Base-by-base conservation (phyloP, 2,113 vertebrate genomes). In the Lipophrys pholis region DNA sequence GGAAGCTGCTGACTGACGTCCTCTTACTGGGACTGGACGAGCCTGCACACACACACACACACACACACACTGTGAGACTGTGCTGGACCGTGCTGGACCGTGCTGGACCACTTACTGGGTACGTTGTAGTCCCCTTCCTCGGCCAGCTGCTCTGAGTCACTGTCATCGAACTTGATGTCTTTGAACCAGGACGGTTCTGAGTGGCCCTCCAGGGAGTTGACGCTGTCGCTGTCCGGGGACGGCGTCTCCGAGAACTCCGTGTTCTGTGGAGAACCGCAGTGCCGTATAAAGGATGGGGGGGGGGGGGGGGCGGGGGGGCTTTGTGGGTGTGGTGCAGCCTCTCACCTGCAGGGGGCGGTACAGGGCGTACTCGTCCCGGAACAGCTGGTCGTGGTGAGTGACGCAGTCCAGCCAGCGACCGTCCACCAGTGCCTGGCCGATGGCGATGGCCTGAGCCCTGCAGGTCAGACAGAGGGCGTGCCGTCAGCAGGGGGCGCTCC, bases 81-180 rank as follows among this genome's bases (percentile, higher is more conserved):
- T 43, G 6, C 0, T 8, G 56, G 57, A 90, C 93, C n/a, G n/a
- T n/a, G n/a, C n/a, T n/a, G n/a, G n/a, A n/a, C n/a, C n/a, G n/a
- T n/a, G n/a, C n/a, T n/a, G n/a, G n/a, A n/a, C n/a, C n/a, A n/a
- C n/a, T 10, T 81, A 99, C 98, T 98, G 38, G 94, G 93, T 89
- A 94, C 92, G 73, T 93, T 94, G 91, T 97, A 95, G 41, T 99
- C 97, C 1, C 91, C 94, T 84, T 98, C 97, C 70, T 99, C 97
- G 58, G 93, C 95, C 15, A 96, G 95, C 86, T 98, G 98, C 78
- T 99, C 98, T 0, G 95, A 95, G 92, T 99, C 98, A 30, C 98
- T 99, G 91, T 99, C 98, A 70, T 99, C 97, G 92, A 99, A 99
- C 87, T 99, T 99, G 73, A 99, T 99, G 91, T 99, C 97, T 89